These are phyloP conservation scores for Epistrophella euchroma DNA, from an alignment of 2,888 invertebrate species.

Conservation along the genomic window DNA sequence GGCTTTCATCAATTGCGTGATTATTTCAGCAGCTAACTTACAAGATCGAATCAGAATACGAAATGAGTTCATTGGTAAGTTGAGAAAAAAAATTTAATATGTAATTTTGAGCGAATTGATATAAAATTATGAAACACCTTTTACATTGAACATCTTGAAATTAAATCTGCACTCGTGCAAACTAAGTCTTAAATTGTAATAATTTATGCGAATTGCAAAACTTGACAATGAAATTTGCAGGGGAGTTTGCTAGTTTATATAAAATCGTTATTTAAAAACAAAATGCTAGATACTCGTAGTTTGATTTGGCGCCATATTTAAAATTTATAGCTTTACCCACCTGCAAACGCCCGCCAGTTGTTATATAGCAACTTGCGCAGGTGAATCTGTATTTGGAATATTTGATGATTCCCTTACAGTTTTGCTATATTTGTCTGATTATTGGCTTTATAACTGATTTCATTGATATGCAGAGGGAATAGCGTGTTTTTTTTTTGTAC, in stretches of 20 bases:
- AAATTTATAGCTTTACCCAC: constrained; percentile 30
- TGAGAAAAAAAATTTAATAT: neutral
- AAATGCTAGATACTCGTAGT: neutral
- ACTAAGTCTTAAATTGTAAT: constrained; percentile 2
- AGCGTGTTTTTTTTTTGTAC: neutral
- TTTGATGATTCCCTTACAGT: constrained; percentile 51
- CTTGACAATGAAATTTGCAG: constrained; percentile 78
- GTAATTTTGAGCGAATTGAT: constrained; percentile 47
- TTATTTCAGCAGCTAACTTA: constrained; percentile 94
- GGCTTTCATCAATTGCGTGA: constrained; percentile 97
- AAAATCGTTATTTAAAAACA: constrained; percentile 26
- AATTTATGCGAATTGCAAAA: constrained; percentile 57
- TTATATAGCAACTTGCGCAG: constrained; percentile 41
- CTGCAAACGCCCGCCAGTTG: constrained; percentile 21
- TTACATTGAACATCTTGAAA: constrained; percentile 9
- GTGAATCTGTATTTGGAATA: constrained; percentile 56
- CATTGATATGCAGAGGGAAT: constrained; percentile 20
- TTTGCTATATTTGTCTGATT: constrained; percentile 23
- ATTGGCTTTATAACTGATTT: constrained; percentile 48
- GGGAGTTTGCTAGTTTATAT: constrained; percentile 77
- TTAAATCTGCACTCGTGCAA: constrained; percentile 12
- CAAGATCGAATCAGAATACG: constrained; percentile 94
- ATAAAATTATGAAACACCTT: constrained; percentile 26
- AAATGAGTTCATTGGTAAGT: constrained; percentile 97
- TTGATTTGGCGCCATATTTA: constrained; percentile 61